Conservation (phyloP, 2,888 invertebrate species). For the Hyppa rectilinea region DNA sequence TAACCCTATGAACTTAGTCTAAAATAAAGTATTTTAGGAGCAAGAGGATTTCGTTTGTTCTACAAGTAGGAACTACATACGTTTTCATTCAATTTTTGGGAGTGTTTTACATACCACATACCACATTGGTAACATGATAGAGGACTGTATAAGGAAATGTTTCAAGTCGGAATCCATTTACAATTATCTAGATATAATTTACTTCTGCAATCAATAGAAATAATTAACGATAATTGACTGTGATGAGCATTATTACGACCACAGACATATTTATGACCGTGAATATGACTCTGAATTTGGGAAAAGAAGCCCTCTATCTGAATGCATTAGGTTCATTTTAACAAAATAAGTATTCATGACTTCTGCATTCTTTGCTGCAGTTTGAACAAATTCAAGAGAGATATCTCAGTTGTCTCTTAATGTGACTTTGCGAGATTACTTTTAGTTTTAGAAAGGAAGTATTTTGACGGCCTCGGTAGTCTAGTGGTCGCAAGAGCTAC, state of each 20-base stretch:
- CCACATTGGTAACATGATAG: background rate
- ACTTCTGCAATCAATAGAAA: background rate
- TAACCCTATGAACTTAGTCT: too few relatives aligned
- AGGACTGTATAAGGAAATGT: background rate
- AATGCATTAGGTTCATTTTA: background rate
- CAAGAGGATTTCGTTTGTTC: background rate
- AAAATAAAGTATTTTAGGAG: too few relatives aligned
- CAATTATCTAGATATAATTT: background rate
- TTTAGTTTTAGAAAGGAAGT: conserved; percentile 43
- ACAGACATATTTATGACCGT: too few relatives aligned
- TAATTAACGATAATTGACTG: background rate
- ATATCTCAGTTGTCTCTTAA: conserved; percentile 15
- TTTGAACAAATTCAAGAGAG: conserved; percentile 20
- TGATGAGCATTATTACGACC: background rate
- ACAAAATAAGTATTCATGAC: background rate
- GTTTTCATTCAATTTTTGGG: background rate
- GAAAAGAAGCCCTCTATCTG: background rate
- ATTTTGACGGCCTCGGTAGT: too few relatives aligned
- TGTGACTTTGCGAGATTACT: conserved; percentile 32
- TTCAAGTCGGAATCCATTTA: background rate
- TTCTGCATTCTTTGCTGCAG: background rate
- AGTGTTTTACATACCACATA: background rate
- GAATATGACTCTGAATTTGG: background rate
- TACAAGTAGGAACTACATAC: background rate
- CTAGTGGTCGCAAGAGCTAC: too few relatives aligned